phyloP scores from a whole-genome alignment of 2,888 invertebrate genomes.

The Geotrupes spiniger region DNA sequence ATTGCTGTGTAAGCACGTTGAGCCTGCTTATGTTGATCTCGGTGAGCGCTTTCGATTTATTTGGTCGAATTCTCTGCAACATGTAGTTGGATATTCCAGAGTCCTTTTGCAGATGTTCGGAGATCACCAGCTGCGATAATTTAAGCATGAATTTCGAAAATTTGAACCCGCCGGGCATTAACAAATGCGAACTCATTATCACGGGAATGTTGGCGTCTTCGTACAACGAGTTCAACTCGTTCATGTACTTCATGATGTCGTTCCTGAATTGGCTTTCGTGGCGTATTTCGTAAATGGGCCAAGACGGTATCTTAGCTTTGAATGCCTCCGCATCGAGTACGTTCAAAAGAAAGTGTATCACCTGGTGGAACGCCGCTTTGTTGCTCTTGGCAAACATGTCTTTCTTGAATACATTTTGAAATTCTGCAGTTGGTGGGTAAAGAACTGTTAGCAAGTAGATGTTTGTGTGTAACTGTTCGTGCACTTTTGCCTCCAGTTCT shows the following conservation, averaged over 20 bases:
- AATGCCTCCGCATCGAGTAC: constrained; percentile 39
- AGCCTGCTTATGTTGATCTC: constrained; percentile 28
- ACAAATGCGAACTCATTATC: constrained; percentile 42
- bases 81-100: constrained; percentile 12
- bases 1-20: constrained; percentile 24
- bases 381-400: constrained; percentile 48
- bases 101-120: constrained; percentile 33
- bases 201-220: constrained; percentile 40
- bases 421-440: constrained; percentile 38
- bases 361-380: constrained; percentile 43
- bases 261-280: constrained; percentile 40
- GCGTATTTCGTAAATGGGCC: constrained; percentile 40
- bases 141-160: constrained; percentile 44
- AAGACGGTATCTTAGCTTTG: constrained; percentile 37
- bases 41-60: constrained; percentile 11
- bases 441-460: constrained; percentile 35
- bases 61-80: constrained; percentile 22
- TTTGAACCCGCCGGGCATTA: constrained; percentile 44
- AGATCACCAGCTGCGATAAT: constrained; percentile 41
- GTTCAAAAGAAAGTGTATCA: constrained; percentile 41
- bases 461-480: constrained; percentile 40
- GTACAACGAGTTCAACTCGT: constrained; percentile 39
- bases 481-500: constrained; percentile 34
- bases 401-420: constrained; percentile 37
- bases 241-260: constrained; percentile 40